Evolutionary conservation across 2,888 invertebrate genomes (phyloP).

Genomic region (Noctua janthe): DNA sequence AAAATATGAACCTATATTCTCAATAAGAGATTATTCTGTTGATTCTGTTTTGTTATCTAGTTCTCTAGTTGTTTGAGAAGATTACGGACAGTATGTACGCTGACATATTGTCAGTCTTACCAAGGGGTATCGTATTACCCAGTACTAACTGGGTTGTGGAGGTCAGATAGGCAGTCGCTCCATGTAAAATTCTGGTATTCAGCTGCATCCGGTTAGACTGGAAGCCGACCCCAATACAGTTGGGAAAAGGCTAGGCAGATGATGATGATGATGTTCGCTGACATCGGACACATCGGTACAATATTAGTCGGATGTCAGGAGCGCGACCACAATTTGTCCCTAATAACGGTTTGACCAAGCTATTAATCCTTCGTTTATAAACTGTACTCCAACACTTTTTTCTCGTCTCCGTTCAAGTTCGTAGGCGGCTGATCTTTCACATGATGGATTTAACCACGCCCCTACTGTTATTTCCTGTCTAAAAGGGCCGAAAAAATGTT

Average conservation of each 20-base stretch:
- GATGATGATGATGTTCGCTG: not conserved
- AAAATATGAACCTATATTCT: not conserved
- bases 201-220: no score
- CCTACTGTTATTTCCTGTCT: constrained; percentile 12
- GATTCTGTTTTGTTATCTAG: no score
- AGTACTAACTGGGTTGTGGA: no score
- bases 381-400: not conserved
- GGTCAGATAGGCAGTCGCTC: no score
- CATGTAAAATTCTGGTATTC: no score
- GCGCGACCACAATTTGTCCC: not conserved
- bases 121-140: no score
- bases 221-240: no score
- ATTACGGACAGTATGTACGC: not conserved
- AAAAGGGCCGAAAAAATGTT: constrained; percentile 9
- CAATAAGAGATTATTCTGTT: not conserved
- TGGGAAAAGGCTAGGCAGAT: no score
- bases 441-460: constrained; percentile 20
- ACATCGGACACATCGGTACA: not conserved
- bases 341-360: not conserved
- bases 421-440: not conserved
- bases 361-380: not conserved
- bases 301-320: not conserved
- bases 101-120: not conserved
- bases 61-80: not conserved
- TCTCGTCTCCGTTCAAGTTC: not conserved